These are phyloP conservation scores for Anser cygnoides DNA, from an alignment of 2,113 vertebrate species.

Conservation along the genomic window DNA sequence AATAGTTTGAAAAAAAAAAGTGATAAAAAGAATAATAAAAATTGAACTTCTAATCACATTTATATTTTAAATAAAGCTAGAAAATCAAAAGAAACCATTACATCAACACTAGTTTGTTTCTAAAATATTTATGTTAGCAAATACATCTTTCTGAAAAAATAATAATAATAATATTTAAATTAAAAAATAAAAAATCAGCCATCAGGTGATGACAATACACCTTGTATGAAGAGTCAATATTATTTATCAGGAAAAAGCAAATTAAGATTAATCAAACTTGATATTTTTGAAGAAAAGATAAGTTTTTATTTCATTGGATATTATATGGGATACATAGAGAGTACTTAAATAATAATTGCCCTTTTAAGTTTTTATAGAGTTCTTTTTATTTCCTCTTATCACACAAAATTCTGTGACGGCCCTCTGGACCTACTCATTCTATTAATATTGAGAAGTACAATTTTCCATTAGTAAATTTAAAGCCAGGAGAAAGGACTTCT, in stretches of 20 bases:
- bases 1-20: neutral
- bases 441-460: neutral
- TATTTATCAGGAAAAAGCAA: neutral
- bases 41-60: neutral
- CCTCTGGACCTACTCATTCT: neutral
- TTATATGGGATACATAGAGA: neutral
- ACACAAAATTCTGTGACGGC: neutral
- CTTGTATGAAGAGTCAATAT: neutral
- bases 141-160: neutral
- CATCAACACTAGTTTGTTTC: neutral
- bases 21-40: neutral
- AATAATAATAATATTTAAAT: no score
- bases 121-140: neutral
- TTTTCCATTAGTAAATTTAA: conserved; percentile 15
- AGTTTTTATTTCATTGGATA: neutral
- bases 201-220: neutral
- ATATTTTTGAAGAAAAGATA: neutral
- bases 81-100: neutral
- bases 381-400: conserved; percentile 34
- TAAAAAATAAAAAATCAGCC: neutral
- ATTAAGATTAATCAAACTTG: neutral
- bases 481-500: neutral
- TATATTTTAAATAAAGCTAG: neutral
- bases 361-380: neutral
- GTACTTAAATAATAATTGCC: neutral